Evolutionary conservation across 37 sponge, comb jelly and placozoan genomes (phyloP).

Genomic region (Cladorhizidae sp.): DNA sequence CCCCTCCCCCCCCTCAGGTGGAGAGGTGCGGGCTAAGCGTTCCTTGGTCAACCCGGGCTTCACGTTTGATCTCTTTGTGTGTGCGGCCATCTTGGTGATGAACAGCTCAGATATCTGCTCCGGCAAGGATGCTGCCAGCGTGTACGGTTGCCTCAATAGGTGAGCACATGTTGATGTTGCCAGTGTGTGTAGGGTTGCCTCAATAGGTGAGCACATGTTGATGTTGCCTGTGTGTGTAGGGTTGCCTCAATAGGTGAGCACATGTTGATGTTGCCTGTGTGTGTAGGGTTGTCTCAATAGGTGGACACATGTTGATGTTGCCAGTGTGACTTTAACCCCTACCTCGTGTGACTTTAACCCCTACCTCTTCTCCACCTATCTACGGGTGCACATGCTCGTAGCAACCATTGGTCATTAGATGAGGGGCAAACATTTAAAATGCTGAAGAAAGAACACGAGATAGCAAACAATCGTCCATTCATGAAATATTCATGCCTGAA

Average conservation of each 20-base stretch:
- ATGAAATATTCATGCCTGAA: too few species aligned
- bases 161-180: conserved; percentile 6
- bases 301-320: conserved; percentile 17
- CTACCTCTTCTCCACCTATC: too few species aligned
- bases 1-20: conserved; percentile 31
- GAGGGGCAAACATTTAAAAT: too few species aligned
- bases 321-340: too few species aligned
- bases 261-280: background rate
- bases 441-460: too few species aligned
- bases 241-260: conserved; percentile 61
- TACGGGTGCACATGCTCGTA: too few species aligned
- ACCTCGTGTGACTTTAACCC: too few species aligned
- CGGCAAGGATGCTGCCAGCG: conserved; percentile 52
- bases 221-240: conserved; percentile 51
- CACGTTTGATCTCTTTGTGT: conserved; percentile 90
- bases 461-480: too few species aligned
- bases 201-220: conserved; percentile 43
- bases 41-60: conserved; percentile 53
- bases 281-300: conserved; percentile 66
- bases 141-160: conserved; percentile 71
- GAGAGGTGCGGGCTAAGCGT: conserved; percentile 35
- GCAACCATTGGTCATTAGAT: too few species aligned
- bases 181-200: conserved; percentile 64
- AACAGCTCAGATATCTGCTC: conserved; percentile 48
- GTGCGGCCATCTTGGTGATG: conserved; percentile 74